These are phyloP conservation scores for Leuctra nigra DNA, from an alignment of 2,888 invertebrate genomes.

Conservation along the genomic window DNA sequence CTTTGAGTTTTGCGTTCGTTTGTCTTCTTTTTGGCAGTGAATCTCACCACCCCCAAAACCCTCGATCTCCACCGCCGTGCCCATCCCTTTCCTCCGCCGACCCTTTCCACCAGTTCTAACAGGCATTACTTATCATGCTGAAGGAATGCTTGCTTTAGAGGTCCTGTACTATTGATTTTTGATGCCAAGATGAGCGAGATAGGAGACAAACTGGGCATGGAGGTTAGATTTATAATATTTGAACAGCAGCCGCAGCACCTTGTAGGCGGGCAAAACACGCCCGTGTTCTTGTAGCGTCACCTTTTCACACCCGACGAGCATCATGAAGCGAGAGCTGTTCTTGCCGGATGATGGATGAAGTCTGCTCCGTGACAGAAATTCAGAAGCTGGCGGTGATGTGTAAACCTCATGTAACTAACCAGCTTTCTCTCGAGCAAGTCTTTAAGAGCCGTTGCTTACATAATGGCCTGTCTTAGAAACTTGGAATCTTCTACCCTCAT, in stretches of 20 bases:
- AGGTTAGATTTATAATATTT: slow-evolving; percentile 3
- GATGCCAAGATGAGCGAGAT: slow-evolving; percentile 9
- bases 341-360: not conserved
- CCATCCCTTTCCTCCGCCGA: slow-evolving; percentile 2
- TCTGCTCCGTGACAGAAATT: slow-evolving; percentile 4
- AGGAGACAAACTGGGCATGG: slow-evolving; percentile 8
- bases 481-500: too few species aligned
- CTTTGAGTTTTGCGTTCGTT: slow-evolving; percentile 5
- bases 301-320: too few species aligned
- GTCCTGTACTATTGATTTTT: slow-evolving; percentile 14
- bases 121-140: slow-evolving; percentile 15
- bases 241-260: too few species aligned
- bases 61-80: not conserved
- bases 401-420: too few species aligned
- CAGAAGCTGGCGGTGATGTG: too few species aligned
- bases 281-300: too few species aligned
- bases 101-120: not conserved
- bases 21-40: slow-evolving; percentile 13
- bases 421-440: too few species aligned
- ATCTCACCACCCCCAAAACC: not conserved
- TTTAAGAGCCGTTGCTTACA: too few species aligned
- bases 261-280: too few species aligned
- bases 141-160: slow-evolving; percentile 1
- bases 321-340: too few species aligned
- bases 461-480: too few species aligned